Conservation (phyloP, 1,140 invertebrate genomes). For the Drepana arcuata region DNA sequence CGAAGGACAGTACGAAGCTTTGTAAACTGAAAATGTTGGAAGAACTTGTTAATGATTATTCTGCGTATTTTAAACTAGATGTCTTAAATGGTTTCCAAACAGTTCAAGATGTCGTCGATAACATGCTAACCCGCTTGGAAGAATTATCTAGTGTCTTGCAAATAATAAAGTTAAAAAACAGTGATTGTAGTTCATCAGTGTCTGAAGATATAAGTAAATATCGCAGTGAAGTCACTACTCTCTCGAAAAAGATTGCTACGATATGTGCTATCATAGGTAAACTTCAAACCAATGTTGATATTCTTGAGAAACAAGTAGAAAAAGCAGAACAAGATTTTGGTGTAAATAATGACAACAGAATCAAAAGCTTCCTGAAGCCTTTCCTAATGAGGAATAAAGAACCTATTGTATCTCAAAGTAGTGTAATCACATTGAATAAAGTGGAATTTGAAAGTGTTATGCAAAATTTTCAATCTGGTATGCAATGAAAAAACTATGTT, state of each 20-base stretch:
- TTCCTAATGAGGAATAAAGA: conserved; percentile 54
- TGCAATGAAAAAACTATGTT: too few species aligned
- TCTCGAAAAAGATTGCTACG: conserved; percentile 58
- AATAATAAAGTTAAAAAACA: conserved; percentile 60
- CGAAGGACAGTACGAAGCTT: conserved; percentile 19
- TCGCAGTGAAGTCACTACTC: conserved; percentile 46
- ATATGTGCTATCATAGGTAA: conserved; percentile 46
- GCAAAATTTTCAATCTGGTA: conserved; percentile 57
- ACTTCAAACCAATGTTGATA: conserved; percentile 53
- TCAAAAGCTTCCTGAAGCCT: conserved; percentile 59
- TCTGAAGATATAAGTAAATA: conserved; percentile 53
- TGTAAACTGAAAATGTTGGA: conserved; percentile 57
- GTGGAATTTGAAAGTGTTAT: conserved; percentile 40
- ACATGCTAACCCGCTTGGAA: conserved; percentile 69
- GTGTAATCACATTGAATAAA: conserved; percentile 18
- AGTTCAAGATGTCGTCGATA: conserved; percentile 67
- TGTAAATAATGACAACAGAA: conserved; percentile 52
- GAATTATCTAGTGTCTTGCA: conserved; percentile 65
- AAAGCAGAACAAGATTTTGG: conserved; percentile 64
- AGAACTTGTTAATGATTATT: conserved; percentile 52
- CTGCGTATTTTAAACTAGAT: conserved; percentile 62
- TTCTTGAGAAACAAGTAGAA: conserved; percentile 60
- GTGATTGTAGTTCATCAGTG: conserved; percentile 41
- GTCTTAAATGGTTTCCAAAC: conserved; percentile 54
- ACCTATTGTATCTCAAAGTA: conserved; percentile 8